A percentile compares a stretch with the other conserved stretches of the same genome.
These are phyloP conservation scores for Ranitomeya imitator DNA, from an alignment of 2,113 vertebrate genomes.

Conservation along the genomic window DNA sequence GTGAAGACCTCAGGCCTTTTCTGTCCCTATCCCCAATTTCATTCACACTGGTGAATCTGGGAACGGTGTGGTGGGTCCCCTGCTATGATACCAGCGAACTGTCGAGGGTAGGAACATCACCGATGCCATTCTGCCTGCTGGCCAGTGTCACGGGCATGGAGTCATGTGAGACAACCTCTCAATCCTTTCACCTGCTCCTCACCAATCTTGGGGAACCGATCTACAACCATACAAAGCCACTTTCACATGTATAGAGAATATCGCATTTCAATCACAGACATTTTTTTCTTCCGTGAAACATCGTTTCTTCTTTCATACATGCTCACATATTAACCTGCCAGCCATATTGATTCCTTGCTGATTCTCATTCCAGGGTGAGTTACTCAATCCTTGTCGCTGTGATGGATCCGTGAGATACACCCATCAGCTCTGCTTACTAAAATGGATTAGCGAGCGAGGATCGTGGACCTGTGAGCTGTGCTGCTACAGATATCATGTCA, in stretches of 20 bases:
- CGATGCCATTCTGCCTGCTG: too few relatives aligned
- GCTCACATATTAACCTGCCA: not conserved
- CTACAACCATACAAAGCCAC: not conserved
- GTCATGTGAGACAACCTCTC: too few relatives aligned
- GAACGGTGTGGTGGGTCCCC: too few relatives aligned
- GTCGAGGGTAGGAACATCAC: too few relatives aligned
- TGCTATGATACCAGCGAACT: too few relatives aligned
- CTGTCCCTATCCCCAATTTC: too few relatives aligned
- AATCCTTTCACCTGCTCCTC: too few relatives aligned
- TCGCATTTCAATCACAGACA: not conserved
- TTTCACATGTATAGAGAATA: not conserved
- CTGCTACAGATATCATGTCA: constrained; percentile 92
- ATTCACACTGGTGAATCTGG: too few relatives aligned
- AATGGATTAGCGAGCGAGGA: constrained; percentile 95
- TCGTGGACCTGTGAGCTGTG: constrained; percentile 95
- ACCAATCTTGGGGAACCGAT: too few relatives aligned
- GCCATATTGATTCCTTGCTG: constrained; percentile 50
- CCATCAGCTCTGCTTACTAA: constrained; percentile 91
- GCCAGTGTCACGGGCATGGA: too few relatives aligned
- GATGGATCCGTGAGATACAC: constrained; percentile 91
- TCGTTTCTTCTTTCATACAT: not conserved
- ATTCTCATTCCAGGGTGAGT: constrained; percentile 78
- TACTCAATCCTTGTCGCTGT: constrained; percentile 91
- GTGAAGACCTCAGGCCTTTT: too few relatives aligned
- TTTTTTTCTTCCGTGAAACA: not conserved